Base-by-base conservation (phyloP, 2,113 vertebrate genomes). In the Gavialis gangeticus region DNA sequence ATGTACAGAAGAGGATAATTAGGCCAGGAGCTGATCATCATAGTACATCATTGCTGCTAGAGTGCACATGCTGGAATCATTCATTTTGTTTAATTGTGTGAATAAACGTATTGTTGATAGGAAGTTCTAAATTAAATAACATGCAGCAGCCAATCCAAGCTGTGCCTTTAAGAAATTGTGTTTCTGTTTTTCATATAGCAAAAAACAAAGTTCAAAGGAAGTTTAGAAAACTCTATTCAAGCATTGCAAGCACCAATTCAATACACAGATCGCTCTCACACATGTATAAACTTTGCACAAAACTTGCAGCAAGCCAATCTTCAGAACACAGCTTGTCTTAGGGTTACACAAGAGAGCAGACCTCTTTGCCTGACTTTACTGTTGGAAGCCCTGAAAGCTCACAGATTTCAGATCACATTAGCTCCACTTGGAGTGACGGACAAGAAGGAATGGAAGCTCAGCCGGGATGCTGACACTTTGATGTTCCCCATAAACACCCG, bases 401-500 rank as follows among this genome's bases (percentile, higher is more conserved):
- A 71, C 17, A 63, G 62, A 55, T 54, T 89, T 92, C 85, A 63
- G 82, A 88, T 82, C 12, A 12, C 4, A 25, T 91, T 85, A 66
- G n/a, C 56, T 91, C 77, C 22, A 57, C 77, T 64, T 28, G 25
- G 60, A 79, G 34, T 8, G 27, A 84, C 2, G 73, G 89, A 89
- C 71, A 88, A 58, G 75, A 77, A 77, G 57, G 19, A 56, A 8
- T 17, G 28, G 25, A 57, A 86, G 86, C 19, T 64, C 59, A 82
- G 30, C 58, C 55, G 81, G 71, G 58, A 69, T 89, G 82, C 30
- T 92, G 69, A 64, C 75, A 88, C 60, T 77, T 95, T 34, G 37
- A 63, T 60, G 54, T 12, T 69, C 24, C 28, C 91, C 55, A 73
- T 79, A 82, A 78, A 89, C 46, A 84, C 69, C 24, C n/a, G 57